Base-by-base conservation (phyloP, 1,140 invertebrate species). In the Lepeophtheirus salmonis region DNA sequence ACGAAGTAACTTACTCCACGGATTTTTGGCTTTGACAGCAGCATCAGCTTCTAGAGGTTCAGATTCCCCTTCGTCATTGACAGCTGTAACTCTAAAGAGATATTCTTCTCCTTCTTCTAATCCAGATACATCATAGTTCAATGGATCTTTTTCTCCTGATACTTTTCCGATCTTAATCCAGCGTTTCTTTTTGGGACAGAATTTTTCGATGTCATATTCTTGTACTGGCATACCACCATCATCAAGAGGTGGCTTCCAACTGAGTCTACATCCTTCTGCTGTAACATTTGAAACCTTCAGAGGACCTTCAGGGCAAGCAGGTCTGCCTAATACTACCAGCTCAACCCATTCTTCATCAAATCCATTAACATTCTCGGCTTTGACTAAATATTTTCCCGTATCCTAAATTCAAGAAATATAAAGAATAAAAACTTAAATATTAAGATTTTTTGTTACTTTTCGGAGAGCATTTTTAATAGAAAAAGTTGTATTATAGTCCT, bases 221-320 rank as follows among this genome's bases (percentile, higher is more conserved):
- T 90, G 87, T 65, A 97, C 83, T 1, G 88, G 89, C 69, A 90
- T 84, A 12, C 95, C 95, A 62, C 95, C 95, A 70, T 97, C 92
- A 71, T 98, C 94, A 68, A 89, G 94, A 0, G 92, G 91, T 71
- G 87, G 83, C 69, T 95, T 94, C 95, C 95, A 97, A 69, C 89
- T 89, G 1, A 98, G 77, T 60, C 84, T 96, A 72, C 89, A 92
- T 25, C 86, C 86, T 64, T 97, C 89, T 1, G 85, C 86, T 69
- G 54, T 62, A 23, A 53, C 17, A 21, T 62, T 62, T 13, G 62
- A 53, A 6, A 61, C 85, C 67, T 88, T 80, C 18, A 97, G 73
- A 13, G 92, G 91, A 62, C 89, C 90, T 71, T 87, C 83, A 21
- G 91, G 91, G 61, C 80, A 71, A 41, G 78, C 77, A 17, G 91